Percentiles rank a stretch among this genome's conserved stretches.
These are phyloP conservation scores for Strongylocentrotus purpuratus DNA, from an alignment of 35 echinoderm and acorn worm genomes.

Conservation along the genomic window DNA sequence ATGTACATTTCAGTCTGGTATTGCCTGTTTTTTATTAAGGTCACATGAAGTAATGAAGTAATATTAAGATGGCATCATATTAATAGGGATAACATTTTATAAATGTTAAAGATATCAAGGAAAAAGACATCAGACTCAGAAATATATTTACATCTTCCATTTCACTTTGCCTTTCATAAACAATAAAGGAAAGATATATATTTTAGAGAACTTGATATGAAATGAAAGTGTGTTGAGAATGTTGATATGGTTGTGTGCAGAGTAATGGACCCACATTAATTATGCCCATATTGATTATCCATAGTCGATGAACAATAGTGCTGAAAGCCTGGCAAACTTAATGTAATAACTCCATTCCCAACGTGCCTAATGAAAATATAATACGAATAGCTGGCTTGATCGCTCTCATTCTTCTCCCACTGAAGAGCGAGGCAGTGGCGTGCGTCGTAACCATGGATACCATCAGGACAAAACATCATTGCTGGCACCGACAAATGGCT, in stretches of 20 bases:
- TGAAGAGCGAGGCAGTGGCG: not conserved
- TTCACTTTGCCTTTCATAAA: not conserved
- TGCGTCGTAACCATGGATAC: constrained; percentile 9
- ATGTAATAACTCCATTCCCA: constrained; percentile 47
- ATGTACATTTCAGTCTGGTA: too few relatives aligned
- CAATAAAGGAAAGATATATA: not conserved
- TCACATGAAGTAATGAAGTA: too few relatives aligned
- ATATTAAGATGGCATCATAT: too few relatives aligned
- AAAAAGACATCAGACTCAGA: too few relatives aligned
- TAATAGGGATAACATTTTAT: too few relatives aligned
- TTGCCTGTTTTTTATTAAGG: too few relatives aligned
- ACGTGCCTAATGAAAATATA: constrained; percentile 53
- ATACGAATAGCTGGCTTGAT: constrained; percentile 36
- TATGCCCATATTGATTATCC: constrained; percentile 52
- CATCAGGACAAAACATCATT: not conserved
- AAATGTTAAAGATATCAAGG: too few relatives aligned
- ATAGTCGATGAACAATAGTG: not conserved
- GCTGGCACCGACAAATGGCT: constrained; percentile 21
- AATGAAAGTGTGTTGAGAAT: not conserved
- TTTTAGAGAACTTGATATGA: not conserved
- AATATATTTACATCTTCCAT: not conserved
- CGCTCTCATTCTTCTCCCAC: constrained; percentile 8
- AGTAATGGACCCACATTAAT: constrained; percentile 51
- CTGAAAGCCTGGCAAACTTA: constrained; percentile 24
- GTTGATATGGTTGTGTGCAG: not conserved